A percentile compares a stretch with the other conserved stretches of the same genome.
Conservation (phyloP, 2,888 invertebrate species). For the Chesias legatella region DNA sequence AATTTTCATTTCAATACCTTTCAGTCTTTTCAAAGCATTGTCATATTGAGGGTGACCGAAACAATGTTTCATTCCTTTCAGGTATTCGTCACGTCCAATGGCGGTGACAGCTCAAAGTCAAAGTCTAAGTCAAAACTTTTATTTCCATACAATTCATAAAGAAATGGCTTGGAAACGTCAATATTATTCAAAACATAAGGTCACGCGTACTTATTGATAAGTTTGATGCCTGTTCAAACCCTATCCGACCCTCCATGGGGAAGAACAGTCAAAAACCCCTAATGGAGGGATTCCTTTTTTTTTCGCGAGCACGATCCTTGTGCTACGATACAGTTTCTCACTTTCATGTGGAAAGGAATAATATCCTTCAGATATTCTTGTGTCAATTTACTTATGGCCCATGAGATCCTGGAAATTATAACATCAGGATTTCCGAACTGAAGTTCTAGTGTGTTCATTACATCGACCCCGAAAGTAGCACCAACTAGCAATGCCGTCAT, state of each 20-base stretch:
- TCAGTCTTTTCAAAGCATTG: conserved; percentile 21
- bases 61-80: conserved; percentile 14
- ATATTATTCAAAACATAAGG: no score
- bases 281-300: no score
- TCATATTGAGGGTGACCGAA: conserved; percentile 12
- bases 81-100: conserved; percentile 19
- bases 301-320: no score
- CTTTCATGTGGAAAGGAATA: conserved; percentile 24
- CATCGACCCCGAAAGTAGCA: conserved; percentile 12
- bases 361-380: conserved; percentile 26
- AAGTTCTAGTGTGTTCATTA: conserved; percentile 17
- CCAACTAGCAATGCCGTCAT: conserved; percentile 19
- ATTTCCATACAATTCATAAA: no score
- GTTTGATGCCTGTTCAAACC: no score
- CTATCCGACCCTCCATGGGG: no score
- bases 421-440: conserved; percentile 14
- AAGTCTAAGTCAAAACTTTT: no score
- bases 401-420: conserved; percentile 2
- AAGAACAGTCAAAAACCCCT: no score
- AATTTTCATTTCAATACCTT: conserved; percentile 26
- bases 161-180: no score
- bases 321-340: conserved; percentile 25
- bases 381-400: conserved; percentile 4
- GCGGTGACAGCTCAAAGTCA: conserved; percentile 20
- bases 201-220: no score